Base-by-base conservation (phyloP, 2,113 vertebrate genomes). In the Scytalopus superciliaris region DNA sequence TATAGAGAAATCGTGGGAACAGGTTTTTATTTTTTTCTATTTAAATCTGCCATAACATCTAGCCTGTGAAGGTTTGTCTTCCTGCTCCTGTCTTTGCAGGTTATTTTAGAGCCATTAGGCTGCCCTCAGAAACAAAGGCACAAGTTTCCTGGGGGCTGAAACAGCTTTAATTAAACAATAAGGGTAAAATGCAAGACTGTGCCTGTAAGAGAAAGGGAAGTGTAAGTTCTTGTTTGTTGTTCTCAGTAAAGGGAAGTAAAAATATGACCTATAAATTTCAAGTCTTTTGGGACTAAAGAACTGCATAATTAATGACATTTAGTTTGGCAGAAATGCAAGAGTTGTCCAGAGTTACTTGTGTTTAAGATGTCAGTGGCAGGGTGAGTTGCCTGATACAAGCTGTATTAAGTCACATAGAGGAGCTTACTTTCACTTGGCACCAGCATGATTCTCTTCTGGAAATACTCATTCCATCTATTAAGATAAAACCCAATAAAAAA, bases 161-260 rank as follows among this genome's bases (percentile, higher is more conserved):
- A 68, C 7, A 47, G 47, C 86, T 57, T 75, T 62, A 40, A 55
- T 88, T 73, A 77, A 90, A 69, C 50, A 83, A 25, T 69, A 80
- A 57, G 39, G 52, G 80, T 7, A 72, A 89, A 92, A 67, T 23
- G 39, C 18, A 35, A 50, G 45, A 77, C 80, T 60, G 12, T 66
- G 10, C 33, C 78, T 37, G 42, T 63, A 69, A 87, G 55, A 57
- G 59, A 93, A 93, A 60, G 60, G 89, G 90, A 97, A 96, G 56
- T 74, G 10, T 66, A 56, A 85, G 66, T 79, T 88, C 44, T 77
- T 50, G n/a, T 78, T 87, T 42, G 33, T 85, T 89, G 19, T 31
- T 90, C 33, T 81, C 52, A 19, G 39, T 62, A 88, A 91, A 63
- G 47, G 85, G 92, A 95, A 96, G 90, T 90, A 47, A 75, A 88